Evolutionary conservation across 2,888 invertebrate species (phyloP).

Genomic region (Nipponacmea schrenckii): DNA sequence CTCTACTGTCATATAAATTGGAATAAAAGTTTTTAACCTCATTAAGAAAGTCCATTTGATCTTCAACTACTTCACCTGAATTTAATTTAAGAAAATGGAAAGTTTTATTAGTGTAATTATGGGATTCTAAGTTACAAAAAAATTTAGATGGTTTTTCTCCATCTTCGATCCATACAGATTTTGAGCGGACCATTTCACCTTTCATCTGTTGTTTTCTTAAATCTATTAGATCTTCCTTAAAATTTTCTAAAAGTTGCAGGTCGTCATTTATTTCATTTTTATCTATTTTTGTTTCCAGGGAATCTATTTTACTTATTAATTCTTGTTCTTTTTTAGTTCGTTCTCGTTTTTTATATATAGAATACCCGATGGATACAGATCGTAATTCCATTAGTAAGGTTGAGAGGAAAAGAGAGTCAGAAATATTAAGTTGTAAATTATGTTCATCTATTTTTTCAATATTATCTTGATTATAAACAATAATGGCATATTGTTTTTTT

Average conservation of each 20-base stretch:
- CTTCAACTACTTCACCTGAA: background rate
- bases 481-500: constrained; percentile 5
- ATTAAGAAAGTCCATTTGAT: background rate
- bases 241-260: background rate
- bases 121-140: background rate
- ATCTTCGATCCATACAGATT: background rate
- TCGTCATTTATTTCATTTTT: background rate
- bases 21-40: background rate
- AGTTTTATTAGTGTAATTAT: background rate
- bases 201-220: no score
- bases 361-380: background rate
- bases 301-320: background rate
- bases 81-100: background rate
- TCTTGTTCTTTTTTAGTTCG: background rate
- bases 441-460: background rate
- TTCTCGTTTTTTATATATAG: background rate
- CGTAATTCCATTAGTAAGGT: background rate
- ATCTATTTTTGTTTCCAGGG: background rate
- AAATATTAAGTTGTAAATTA: background rate
- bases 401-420: background rate
- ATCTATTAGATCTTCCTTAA: background rate
- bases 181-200: background rate
- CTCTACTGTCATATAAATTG: background rate
- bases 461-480: background rate
- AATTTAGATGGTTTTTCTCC: background rate